phyloP scores from a whole-genome alignment of 2,888 invertebrate species.

The Keiferia lycopersicella region DNA sequence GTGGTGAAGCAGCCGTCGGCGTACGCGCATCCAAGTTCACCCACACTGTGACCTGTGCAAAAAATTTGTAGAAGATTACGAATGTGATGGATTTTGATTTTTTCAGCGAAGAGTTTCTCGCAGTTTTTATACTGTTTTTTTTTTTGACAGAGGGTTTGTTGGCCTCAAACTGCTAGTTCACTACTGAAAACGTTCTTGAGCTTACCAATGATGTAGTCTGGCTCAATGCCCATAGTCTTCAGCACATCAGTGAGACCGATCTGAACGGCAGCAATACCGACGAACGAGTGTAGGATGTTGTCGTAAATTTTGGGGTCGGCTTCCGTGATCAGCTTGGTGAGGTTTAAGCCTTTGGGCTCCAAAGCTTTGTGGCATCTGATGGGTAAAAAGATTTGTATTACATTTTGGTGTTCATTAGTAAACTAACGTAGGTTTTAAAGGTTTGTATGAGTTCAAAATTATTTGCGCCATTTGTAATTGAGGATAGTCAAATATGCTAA shows the following conservation, averaged over 20 bases:
- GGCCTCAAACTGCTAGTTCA: no score
- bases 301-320: conserved; percentile 84
- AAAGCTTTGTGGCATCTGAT: conserved; percentile 82
- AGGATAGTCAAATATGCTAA: neutral
- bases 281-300: conserved; percentile 86
- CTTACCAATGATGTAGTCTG: conserved; percentile 74
- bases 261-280: conserved; percentile 88
- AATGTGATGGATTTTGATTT: no score
- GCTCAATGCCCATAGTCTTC: conserved; percentile 71
- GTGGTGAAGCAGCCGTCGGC: conserved; percentile 95
- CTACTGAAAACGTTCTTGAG: neutral
- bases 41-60: conserved; percentile 91
- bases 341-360: conserved; percentile 83
- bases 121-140: no score
- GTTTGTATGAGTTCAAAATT: no score
- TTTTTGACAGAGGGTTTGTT: no score
- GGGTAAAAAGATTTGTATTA: neutral
- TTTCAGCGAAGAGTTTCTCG: no score
- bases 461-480: no score
- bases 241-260: conserved; percentile 78
- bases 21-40: conserved; percentile 97
- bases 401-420: neutral
- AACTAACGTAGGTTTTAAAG: no score
- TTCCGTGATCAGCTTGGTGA: conserved; percentile 83
- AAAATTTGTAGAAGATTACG: no score